Conservation (phyloP, 2,888 invertebrate species). For the Salpingus planirostris region DNA sequence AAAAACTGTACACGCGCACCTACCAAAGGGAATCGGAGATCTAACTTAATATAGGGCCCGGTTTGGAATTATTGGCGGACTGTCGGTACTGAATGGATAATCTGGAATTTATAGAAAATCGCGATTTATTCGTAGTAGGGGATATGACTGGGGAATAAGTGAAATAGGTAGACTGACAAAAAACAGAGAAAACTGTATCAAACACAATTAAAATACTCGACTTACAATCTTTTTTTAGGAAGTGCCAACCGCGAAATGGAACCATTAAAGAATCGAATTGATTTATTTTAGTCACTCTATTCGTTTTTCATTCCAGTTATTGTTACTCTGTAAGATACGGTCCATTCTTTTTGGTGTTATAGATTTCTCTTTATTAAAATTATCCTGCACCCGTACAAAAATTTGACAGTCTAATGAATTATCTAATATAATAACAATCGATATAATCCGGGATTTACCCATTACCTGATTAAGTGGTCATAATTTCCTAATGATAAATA, state of each 20-base stretch:
- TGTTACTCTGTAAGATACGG: slow-evolving; percentile 17
- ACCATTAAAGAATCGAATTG: slow-evolving; percentile 30
- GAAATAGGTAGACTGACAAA: slow-evolving; percentile 19
- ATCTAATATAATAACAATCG: too few relatives aligned
- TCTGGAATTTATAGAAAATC: slow-evolving; percentile 24
- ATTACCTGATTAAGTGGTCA: too few relatives aligned
- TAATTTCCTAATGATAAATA: too few relatives aligned
- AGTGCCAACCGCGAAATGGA: slow-evolving; percentile 26
- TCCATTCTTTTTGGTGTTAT: slow-evolving; percentile 19
- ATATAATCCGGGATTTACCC: too few relatives aligned
- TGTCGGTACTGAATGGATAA: slow-evolving; percentile 17
- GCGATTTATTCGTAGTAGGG: too few relatives aligned
- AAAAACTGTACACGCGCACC: too few relatives aligned
- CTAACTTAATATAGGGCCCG: too few relatives aligned
- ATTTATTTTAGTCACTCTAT: slow-evolving; percentile 26
- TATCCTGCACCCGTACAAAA: too few relatives aligned
- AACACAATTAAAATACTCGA: slow-evolving; percentile 26
- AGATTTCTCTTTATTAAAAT: slow-evolving; percentile 24
- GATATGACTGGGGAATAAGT: slow-evolving; percentile 10
- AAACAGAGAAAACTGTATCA: slow-evolving; percentile 26
- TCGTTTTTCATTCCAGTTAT: slow-evolving; percentile 14
- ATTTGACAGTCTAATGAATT: too few relatives aligned
- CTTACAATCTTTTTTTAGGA: slow-evolving; percentile 25
- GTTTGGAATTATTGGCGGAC: slow-evolving; percentile 20
- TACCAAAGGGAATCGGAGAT: slow-evolving; percentile 24